These are phyloP conservation scores for Caerostris darwini DNA, from an alignment of 1,140 invertebrate genomes.

Conservation along the genomic window DNA sequence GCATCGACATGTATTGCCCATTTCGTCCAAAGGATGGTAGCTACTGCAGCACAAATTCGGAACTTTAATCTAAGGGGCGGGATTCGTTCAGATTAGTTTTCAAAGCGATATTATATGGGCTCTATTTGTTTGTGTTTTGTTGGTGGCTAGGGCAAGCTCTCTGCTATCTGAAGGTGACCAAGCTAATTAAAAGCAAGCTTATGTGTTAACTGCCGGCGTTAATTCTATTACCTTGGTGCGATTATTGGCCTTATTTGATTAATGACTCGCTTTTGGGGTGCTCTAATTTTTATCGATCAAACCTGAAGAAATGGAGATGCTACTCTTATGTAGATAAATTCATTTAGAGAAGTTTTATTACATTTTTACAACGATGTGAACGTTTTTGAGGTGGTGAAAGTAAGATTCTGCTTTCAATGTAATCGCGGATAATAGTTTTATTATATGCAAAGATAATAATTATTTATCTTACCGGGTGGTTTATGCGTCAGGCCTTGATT, in stretches of 20 bases:
- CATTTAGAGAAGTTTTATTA: too few species aligned
- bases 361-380: too few species aligned
- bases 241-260: too few species aligned
- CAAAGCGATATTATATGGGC: not conserved
- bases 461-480: too few species aligned
- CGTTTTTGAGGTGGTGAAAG: too few species aligned
- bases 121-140: not conserved
- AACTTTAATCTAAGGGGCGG: slow-evolving; percentile 25
- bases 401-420: too few species aligned
- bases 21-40: not conserved
- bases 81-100: slow-evolving; percentile 25
- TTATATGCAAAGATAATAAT: too few species aligned
- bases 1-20: slow-evolving; percentile 32
- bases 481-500: too few species aligned
- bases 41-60: not conserved
- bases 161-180: not conserved
- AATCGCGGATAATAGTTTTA: too few species aligned
- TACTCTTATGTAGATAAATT: too few species aligned
- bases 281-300: too few species aligned
- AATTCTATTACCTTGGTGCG: not conserved
- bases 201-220: not conserved
- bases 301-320: too few species aligned
- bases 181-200: not conserved
- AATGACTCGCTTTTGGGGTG: not conserved
- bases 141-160: not conserved